Percentiles rank a stretch among this genome's conserved stretches.
phyloP scores from a whole-genome alignment of 2,797 vertebrate species.

The Myotis vivesi region DNA sequence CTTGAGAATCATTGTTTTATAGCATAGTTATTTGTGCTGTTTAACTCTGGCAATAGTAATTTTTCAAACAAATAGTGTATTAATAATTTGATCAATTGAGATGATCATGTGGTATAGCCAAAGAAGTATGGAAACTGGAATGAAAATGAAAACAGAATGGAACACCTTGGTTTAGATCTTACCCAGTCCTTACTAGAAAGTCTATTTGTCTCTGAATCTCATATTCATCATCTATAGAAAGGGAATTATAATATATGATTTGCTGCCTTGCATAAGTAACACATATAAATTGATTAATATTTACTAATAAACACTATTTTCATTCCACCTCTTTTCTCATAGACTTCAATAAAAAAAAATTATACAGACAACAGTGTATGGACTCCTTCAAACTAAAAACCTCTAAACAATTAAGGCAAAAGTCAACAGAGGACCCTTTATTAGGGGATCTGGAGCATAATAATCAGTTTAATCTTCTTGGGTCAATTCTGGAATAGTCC shows the following conservation, averaged over 20 bases:
- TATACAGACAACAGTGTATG: background rate
- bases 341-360: background rate
- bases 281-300: background rate
- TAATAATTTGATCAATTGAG: background rate
- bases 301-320: background rate
- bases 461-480: background rate
- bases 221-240: background rate
- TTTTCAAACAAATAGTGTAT: conserved; percentile 26
- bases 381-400: background rate
- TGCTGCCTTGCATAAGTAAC: background rate
- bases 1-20: background rate
- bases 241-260: background rate
- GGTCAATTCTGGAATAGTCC: background rate
- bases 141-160: background rate
- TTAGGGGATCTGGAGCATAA: background rate
- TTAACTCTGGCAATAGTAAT: background rate
- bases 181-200: background rate
- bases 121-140: background rate
- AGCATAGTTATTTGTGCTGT: background rate
- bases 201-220: background rate
- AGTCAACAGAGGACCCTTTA: background rate
- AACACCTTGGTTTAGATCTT: background rate
- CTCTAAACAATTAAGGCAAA: background rate
- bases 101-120: background rate
- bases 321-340: background rate